Evolutionary conservation across 2,888 invertebrate genomes (phyloP), one percentile per base, ranked within the genome.

Genomic region (Hyles lineata): DNA sequence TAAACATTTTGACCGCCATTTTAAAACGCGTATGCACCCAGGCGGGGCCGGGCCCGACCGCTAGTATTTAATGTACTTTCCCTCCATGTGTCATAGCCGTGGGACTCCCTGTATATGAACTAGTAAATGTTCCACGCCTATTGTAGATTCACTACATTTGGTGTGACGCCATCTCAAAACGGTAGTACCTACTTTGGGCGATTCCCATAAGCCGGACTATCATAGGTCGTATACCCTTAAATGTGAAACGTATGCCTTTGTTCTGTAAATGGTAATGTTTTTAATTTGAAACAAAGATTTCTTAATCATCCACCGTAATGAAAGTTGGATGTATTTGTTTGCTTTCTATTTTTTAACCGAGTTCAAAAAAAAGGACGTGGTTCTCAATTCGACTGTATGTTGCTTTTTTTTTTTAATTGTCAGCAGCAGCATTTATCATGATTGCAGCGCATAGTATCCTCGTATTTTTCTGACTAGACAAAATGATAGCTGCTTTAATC

Each of bases 101-200:
- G 29, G 15, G 11, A 15, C 43, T 11, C 11, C 23, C 11, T 11
- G 8, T 11, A 9, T 11, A 23, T 4, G 21, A 5, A 59, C 21
- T 59, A 23, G 23, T 9, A 23, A 59, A 59, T 21, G 23, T 59
- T 59, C n/a, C 21, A 59, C 21, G 21, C n/a, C 11, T 59, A 59
- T 23, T 11, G n/a, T 23, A 60, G 25, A 60, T 25, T 60, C n/a
- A 52, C 63, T 63, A 35, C 29, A 35, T 63, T 63, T 72, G 72
- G 72, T 55, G n/a, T 58, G 72, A 63, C 72, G 72, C 72, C 72
- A 35, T 35, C 67, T 63, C 21, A 25, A 67, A 32, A 58, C 58
- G 67, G 72, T 23, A 6, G 21, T 55, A 58, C n/a, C n/a, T n/a
- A n/a, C 67, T 72, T 72, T 55, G 43, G 58, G 72, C 55, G 43